phyloP scores from a whole-genome alignment of 2,113 vertebrate species.

The Laticauda laticaudata region DNA sequence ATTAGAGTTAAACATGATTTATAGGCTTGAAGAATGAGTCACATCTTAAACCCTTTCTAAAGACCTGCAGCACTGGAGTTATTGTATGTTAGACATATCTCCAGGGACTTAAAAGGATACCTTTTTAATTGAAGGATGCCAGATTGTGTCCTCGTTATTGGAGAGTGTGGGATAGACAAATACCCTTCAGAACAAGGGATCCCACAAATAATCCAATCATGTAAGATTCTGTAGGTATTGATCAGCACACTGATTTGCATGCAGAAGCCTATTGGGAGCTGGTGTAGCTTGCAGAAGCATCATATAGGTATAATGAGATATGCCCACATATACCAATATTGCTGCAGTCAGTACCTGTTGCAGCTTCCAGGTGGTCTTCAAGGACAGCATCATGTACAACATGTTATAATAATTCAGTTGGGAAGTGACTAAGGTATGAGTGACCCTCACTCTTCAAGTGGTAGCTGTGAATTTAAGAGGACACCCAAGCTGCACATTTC shows the following conservation, averaged over 20 bases:
- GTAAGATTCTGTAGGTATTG: not conserved
- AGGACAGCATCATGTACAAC: not conserved
- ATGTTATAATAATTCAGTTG: not conserved
- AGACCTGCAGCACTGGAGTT: not conserved
- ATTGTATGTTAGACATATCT: not conserved
- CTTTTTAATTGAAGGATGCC: not conserved
- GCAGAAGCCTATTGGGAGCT: not conserved
- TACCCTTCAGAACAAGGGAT: not conserved
- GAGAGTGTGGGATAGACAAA: not conserved
- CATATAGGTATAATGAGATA: not conserved
- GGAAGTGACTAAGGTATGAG: not conserved
- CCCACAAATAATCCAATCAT: not conserved
- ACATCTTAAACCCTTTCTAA: not conserved
- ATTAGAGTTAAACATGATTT: not conserved
- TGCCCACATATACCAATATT: not conserved
- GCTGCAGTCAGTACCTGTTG: not conserved
- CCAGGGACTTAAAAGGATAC: not conserved
- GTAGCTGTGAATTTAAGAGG: not conserved
- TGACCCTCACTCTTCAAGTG: not conserved
- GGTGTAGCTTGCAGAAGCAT: not conserved
- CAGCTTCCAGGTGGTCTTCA: not conserved
- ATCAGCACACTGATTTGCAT: not conserved
- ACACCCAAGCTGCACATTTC: not conserved
- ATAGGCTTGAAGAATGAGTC: not conserved
- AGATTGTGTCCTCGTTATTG: not conserved